Evolutionary conservation across 2,113 vertebrate genomes (phyloP).

Genomic region (Amia ocellicauda): DNA sequence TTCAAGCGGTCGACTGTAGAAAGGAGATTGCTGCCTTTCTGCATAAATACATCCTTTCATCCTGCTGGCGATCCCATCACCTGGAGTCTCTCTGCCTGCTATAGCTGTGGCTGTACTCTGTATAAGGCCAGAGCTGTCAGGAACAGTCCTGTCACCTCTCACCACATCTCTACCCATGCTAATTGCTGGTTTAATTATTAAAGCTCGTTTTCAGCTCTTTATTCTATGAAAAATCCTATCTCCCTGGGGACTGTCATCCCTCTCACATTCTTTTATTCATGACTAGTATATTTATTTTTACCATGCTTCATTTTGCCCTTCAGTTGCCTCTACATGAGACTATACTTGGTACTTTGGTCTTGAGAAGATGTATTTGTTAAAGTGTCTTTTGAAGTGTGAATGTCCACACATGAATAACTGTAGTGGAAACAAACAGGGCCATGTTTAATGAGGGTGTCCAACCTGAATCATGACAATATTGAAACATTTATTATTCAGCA

Average conservation of each 20-base stretch:
- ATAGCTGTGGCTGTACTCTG: no score
- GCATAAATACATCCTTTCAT: no score
- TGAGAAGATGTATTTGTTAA: background rate
- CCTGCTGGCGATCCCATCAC: no score
- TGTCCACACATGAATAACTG: no score
- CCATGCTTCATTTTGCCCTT: slow-evolving; percentile 35
- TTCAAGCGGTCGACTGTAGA: no score
- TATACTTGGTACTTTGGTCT: slow-evolving; percentile 1
- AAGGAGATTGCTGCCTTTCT: no score
- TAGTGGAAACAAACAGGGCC: no score
- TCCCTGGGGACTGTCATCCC: slow-evolving; percentile 34
- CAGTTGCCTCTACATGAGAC: background rate
- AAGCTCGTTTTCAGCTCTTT: slow-evolving; percentile 44
- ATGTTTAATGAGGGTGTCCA: no score
- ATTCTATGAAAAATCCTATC: slow-evolving; percentile 36
- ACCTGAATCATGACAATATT: no score
- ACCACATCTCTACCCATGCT: slow-evolving; percentile 25
- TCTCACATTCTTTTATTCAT: slow-evolving; percentile 42
- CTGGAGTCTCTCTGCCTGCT: no score
- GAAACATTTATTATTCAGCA: no score
- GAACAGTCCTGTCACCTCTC: background rate
- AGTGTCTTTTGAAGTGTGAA: no score
- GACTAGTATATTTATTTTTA: slow-evolving; percentile 30
- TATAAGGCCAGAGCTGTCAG: background rate
- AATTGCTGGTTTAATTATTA: slow-evolving; percentile 53